Evolutionary conservation across 2,888 invertebrate species (phyloP).

Genomic region (Nomada goodeniana): DNA sequence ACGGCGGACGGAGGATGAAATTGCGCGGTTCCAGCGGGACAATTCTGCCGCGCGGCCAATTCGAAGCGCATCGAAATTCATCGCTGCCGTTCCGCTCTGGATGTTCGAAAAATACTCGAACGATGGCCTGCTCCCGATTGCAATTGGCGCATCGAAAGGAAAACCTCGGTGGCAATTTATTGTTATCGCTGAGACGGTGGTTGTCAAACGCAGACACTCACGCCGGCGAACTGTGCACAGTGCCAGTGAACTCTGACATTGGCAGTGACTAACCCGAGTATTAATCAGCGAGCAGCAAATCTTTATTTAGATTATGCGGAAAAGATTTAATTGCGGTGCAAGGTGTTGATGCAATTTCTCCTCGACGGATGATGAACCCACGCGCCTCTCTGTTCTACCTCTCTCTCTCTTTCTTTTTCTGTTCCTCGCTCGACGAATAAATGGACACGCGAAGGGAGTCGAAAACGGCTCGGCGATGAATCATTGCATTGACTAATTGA

Average conservation of each 20-base stretch:
- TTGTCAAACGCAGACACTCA: constrained; percentile 38
- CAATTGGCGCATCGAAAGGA: background rate
- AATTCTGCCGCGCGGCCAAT: constrained; percentile 5
- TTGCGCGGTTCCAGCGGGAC: background rate
- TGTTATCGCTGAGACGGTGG: constrained; percentile 21
- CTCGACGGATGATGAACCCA: constrained; percentile 63
- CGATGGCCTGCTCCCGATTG: too few relatives aligned
- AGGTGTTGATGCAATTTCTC: constrained; percentile 47
- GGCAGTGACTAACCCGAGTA: constrained; percentile 45
- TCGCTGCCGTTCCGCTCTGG: background rate
- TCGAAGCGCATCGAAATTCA: background rate
- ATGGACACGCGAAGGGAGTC: constrained; percentile 22
- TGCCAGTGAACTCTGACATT: constrained; percentile 58
- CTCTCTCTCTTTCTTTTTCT: background rate
- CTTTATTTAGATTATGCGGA: constrained; percentile 63
- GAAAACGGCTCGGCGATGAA: constrained; percentile 38
- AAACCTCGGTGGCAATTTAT: background rate
- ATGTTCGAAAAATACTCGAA: background rate
- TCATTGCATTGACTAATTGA: constrained; percentile 49
- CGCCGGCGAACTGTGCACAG: constrained; percentile 48
- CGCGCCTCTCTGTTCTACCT: constrained; percentile 17
- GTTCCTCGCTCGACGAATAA: constrained; percentile 8
- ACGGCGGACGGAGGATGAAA: constrained; percentile 27
- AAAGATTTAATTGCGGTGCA: constrained; percentile 54
- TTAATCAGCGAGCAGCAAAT: constrained; percentile 69